Percentiles rank a stretch among this genome's conserved stretches.
Evolutionary conservation across 2,113 vertebrate species (phyloP).

Genomic region (Willisornis vidua): DNA sequence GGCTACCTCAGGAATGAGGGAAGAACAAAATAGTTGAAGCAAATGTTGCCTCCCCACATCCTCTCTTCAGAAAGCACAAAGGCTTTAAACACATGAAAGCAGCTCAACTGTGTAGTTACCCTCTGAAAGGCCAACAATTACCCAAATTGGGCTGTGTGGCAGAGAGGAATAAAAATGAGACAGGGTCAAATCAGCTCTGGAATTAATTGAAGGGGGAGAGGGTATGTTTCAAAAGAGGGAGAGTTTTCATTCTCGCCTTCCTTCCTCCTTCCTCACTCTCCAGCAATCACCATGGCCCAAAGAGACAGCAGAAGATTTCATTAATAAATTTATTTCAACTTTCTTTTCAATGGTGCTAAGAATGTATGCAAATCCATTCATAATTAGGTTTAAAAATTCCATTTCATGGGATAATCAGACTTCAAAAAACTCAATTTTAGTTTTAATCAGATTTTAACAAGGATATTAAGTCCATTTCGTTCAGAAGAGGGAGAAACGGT

Average conservation of each 20-base stretch:
- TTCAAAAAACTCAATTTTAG: slow-evolving; percentile 87
- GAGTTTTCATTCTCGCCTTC: background rate
- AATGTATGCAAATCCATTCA: slow-evolving; percentile 85
- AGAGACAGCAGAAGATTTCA: slow-evolving; percentile 74
- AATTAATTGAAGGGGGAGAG: background rate
- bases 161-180: background rate
- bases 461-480: slow-evolving; percentile 82
- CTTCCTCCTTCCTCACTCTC: background rate
- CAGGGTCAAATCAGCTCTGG: background rate
- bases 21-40: background rate
- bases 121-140: slow-evolving; percentile 23
- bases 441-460: slow-evolving; percentile 89
- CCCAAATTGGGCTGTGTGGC: background rate
- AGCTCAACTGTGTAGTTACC: background rate
- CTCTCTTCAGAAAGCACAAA: slow-evolving; percentile 10
- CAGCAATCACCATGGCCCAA: slow-evolving; percentile 48
- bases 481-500: slow-evolving; percentile 78
- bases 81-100: background rate
- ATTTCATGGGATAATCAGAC: slow-evolving; percentile 89
- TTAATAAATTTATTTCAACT: slow-evolving; percentile 86
- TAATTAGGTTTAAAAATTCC: slow-evolving; percentile 89
- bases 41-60: background rate
- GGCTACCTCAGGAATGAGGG: background rate
- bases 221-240: background rate
- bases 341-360: slow-evolving; percentile 80